phyloP scores from a whole-genome alignment of 2,888 invertebrate genomes.

The Parelbella ahira region DNA sequence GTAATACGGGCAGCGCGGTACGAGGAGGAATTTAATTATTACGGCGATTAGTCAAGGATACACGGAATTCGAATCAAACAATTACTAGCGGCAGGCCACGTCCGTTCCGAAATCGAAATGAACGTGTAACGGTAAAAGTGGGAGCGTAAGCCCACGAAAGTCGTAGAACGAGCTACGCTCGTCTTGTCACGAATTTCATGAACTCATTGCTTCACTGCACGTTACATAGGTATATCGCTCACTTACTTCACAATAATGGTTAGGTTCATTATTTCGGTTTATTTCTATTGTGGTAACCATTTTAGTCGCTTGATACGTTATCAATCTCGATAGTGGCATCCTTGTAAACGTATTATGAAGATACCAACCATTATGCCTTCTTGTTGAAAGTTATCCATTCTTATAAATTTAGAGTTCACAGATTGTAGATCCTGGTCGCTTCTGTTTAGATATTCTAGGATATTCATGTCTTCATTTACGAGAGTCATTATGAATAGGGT shows the following conservation, averaged over 20 bases:
- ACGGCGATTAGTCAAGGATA: constrained; percentile 42
- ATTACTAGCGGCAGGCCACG: constrained; percentile 55
- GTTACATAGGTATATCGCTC: constrained; percentile 47
- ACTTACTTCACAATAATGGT: constrained; percentile 35
- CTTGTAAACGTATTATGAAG: constrained; percentile 33
- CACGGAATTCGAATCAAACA: constrained; percentile 36
- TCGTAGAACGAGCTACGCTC: constrained; percentile 62
- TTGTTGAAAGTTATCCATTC: constrained; percentile 65
- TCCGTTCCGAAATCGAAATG: constrained; percentile 69
- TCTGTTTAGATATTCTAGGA: constrained; percentile 62
- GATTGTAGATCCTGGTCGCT: constrained; percentile 54
- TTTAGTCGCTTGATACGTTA: constrained; percentile 49
- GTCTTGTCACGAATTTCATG: constrained; percentile 42
- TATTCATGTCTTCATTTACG: constrained; percentile 62
- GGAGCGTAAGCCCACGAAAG: constrained; percentile 71
- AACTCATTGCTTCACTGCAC: constrained; percentile 65
- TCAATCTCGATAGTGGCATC: constrained; percentile 44
- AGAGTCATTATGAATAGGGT: constrained; percentile 56
- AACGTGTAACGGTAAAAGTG: constrained; percentile 78
- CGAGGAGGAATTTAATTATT: constrained; percentile 51
- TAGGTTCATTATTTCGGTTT: constrained; percentile 25
- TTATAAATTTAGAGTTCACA: constrained; percentile 45
- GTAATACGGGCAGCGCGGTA: constrained; percentile 23
- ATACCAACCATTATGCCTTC: constrained; percentile 65
- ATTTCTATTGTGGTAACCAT: constrained; percentile 41